Conservation (phyloP, 2,797 vertebrate species). For the Eutrigla gurnardus region DNA sequence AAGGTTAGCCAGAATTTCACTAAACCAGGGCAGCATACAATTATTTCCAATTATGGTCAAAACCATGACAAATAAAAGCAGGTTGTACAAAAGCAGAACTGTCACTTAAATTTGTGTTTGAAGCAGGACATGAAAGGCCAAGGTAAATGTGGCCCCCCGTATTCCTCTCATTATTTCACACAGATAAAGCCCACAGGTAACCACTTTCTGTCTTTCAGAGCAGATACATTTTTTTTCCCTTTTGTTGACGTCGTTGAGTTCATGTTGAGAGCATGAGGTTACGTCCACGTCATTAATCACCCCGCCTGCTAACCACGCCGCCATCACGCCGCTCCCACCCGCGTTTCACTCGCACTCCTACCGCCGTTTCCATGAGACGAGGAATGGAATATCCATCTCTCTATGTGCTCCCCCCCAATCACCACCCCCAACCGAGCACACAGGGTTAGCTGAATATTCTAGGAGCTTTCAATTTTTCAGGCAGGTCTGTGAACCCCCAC, state of each 20-base stretch:
- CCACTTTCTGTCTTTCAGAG: slow-evolving; percentile 41
- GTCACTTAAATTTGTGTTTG: slow-evolving; percentile 1
- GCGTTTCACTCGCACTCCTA: slow-evolving; percentile 37
- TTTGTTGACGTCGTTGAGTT: slow-evolving; percentile 69
- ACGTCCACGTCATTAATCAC: slow-evolving; percentile 72
- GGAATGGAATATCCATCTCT: slow-evolving; percentile 72
- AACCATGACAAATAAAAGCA: not conserved
- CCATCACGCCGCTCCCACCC: slow-evolving; percentile 18
- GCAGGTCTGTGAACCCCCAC: slow-evolving; percentile 74
- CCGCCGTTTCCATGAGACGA: slow-evolving; percentile 63
- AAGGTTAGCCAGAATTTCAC: not conserved
- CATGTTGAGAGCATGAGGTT: slow-evolving; percentile 69
- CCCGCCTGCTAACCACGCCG: slow-evolving; percentile 56
- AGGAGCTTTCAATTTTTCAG: slow-evolving; percentile 80
- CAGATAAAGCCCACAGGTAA: slow-evolving; percentile 41
- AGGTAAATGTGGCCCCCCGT: slow-evolving; percentile 22
- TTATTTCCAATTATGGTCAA: not conserved
- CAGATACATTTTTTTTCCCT: slow-evolving; percentile 37
- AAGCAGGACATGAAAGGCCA: slow-evolving; percentile 14
- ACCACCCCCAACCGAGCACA: slow-evolving; percentile 63
- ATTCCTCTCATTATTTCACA: slow-evolving; percentile 31
- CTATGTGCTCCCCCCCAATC: slow-evolving; percentile 32
- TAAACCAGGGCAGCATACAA: not conserved
- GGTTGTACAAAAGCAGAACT: not conserved
- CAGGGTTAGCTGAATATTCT: slow-evolving; percentile 78